Percentiles rank a stretch among this genome's conserved stretches.
phyloP scores from a whole-genome alignment of 2,888 invertebrate species.

The Beris chalybata region DNA sequence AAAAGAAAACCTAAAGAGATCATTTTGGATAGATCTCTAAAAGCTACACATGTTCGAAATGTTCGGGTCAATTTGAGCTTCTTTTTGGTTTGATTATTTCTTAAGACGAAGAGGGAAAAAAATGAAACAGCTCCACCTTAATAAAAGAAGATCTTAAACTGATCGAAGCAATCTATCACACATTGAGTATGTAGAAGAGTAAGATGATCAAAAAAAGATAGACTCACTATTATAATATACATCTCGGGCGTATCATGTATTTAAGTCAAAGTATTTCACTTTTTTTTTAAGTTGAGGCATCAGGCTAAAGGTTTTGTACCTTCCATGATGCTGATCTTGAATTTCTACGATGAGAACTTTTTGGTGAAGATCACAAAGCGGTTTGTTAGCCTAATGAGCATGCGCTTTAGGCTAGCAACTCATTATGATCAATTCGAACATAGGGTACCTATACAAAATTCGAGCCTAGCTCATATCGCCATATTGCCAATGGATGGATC shows the following conservation, averaged over 20 bases:
- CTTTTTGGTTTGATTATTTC: slow-evolving; percentile 11
- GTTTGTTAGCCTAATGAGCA: slow-evolving; percentile 43
- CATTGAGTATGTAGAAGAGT: slow-evolving; percentile 25
- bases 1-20: slow-evolving; percentile 1
- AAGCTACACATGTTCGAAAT: slow-evolving; percentile 29
- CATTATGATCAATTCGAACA: slow-evolving; percentile 42
- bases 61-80: slow-evolving; percentile 27
- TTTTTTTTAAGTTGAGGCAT: slow-evolving; percentile 5
- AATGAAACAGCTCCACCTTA: background rate
- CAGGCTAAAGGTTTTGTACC: slow-evolving; percentile 9
- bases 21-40: slow-evolving; percentile 30
- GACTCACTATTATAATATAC: slow-evolving; percentile 27
- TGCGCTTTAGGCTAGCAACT: slow-evolving; percentile 44
- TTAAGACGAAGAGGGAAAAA: too few relatives aligned
- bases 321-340: slow-evolving; percentile 23
- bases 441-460: slow-evolving; percentile 36
- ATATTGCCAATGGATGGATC: background rate
- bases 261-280: slow-evolving; percentile 9
- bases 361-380: slow-evolving; percentile 33
- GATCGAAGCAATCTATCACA: slow-evolving; percentile 32
- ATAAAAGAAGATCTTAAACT: slow-evolving; percentile 25
- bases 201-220: slow-evolving; percentile 29
- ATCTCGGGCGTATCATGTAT: slow-evolving; percentile 31
- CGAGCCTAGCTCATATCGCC: slow-evolving; percentile 4
- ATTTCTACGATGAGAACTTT: slow-evolving; percentile 30